phyloP scores from a whole-genome alignment of 1,140 invertebrate genomes.

The Sycophaga agraensis region DNA sequence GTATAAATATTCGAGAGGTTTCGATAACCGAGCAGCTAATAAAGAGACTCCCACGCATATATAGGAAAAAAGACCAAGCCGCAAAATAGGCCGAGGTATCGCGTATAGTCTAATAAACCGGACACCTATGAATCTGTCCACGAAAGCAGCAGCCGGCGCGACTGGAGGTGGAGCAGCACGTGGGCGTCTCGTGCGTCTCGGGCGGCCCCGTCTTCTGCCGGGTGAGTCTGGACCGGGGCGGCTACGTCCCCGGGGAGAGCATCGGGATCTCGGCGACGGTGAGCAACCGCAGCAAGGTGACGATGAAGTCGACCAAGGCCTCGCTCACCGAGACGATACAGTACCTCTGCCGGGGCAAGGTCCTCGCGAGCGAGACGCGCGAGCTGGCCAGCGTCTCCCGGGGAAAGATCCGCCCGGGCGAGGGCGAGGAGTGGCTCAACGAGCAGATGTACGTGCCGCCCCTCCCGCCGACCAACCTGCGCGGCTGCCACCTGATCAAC shows the following conservation, averaged over 20 bases:
- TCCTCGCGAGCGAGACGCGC: conserved; percentile 82
- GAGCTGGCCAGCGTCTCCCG: conserved; percentile 79
- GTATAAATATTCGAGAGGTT: too few species aligned
- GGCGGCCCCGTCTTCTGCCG: conserved; percentile 80
- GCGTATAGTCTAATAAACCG: too few species aligned
- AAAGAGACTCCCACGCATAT: too few species aligned
- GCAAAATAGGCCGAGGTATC: too few species aligned
- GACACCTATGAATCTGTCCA: too few species aligned
- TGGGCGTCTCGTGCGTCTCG: conserved; percentile 83
- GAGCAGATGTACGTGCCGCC: conserved; percentile 92
- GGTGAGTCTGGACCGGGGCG: conserved; percentile 85
- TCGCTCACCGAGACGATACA: conserved; percentile 76
- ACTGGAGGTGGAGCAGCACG: conserved; percentile 85
- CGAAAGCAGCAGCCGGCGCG: conserved; percentile 90
- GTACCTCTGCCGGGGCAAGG: conserved; percentile 83
- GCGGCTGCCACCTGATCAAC: conserved; percentile 91
- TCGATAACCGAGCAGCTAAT: too few species aligned
- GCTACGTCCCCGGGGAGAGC: conserved; percentile 91
- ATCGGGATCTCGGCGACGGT: conserved; percentile 83
- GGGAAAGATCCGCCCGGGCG: conserved; percentile 81
- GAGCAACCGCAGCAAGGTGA: conserved; percentile 78
- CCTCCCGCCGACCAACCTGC: conserved; percentile 91
- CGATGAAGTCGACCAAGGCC: conserved; percentile 58
- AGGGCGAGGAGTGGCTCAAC: conserved; percentile 83
- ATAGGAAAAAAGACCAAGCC: too few species aligned